Evolutionary conservation across 2,113 vertebrate species (phyloP), one percentile per base, ranked within the genome.

Genomic region (Greenwoodochromis staneri): DNA sequence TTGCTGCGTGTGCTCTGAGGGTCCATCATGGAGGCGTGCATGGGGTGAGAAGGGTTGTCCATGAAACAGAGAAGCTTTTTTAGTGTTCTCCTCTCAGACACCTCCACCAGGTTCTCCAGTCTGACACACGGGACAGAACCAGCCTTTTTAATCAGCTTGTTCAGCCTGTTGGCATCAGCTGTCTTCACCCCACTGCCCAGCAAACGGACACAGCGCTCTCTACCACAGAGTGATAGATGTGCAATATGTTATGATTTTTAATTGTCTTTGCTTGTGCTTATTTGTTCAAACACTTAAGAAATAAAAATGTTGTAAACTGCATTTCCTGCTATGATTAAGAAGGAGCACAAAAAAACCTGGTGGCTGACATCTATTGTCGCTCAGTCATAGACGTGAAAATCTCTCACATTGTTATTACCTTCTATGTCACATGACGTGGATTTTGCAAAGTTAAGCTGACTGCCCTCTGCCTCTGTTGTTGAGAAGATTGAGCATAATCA

Each of bases 1-100:
- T 0, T 1, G 57, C 57, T 17, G 27, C 3, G 8, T 61, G 27
- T 61, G 27, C 57, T 31, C 57, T 17, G 57, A 61, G 34, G 57
- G 57, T 34, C 57, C 57, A 34, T 61, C 57, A 61, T 34, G 57
- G 16, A 34, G 29, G 29, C 16, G 9, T 34, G 57, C 57, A 61
- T 54, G 51, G 0, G n/a, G n/a, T 54, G 53, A 54, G 10, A 54
- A n/a, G 53, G n/a, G n/a, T 0, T 21, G 51, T 54, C 51, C 5
- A 54, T 10, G 29, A 61, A 61, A 34, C 29, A 61, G 57, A 7
- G 9, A 61, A 61, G 57, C 57, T 7, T 61, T 55, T 61, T 61
- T 4, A 19, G 16, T 34, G 4, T 61, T 61, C 57, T 61, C 9
- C 57, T 19, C 57, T 61, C 57, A 34, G 57, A 61, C 57, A 34